phyloP scores from a whole-genome alignment of 2,797 vertebrate genomes.

The Hydrophis major region DNA sequence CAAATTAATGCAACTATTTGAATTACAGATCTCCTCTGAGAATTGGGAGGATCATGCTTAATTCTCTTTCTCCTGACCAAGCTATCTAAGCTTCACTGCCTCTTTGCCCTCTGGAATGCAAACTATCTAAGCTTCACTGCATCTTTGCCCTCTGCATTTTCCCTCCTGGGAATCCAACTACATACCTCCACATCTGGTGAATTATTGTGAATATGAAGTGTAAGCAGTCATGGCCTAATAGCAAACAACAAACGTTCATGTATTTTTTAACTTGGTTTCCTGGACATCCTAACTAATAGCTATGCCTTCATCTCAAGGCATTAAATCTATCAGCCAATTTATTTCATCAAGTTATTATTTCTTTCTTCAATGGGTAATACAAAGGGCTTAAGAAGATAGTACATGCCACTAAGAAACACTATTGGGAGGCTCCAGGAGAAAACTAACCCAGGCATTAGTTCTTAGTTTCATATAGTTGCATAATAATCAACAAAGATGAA shows the following conservation, averaged over 20 bases:
- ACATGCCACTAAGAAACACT: not conserved
- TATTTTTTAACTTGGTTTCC: not conserved
- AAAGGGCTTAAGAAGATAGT: too few relatives aligned
- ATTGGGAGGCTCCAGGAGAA: not conserved
- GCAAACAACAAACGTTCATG: not conserved
- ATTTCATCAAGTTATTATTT: not conserved
- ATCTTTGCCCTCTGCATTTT: not conserved
- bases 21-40: not conserved
- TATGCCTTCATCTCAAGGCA: not conserved
- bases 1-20: not conserved
- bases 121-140: not conserved
- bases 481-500: not conserved
- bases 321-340: not conserved
- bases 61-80: not conserved
- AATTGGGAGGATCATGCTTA: not conserved
- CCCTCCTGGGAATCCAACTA: not conserved
- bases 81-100: not conserved
- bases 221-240: not conserved
- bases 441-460: not conserved
- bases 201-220: not conserved
- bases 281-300: not conserved
- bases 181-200: not conserved
- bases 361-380: not conserved
- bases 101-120: not conserved
- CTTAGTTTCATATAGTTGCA: not conserved